These are phyloP conservation scores for Nannoperca australis DNA, from an alignment of 2,797 vertebrate genomes.

Conservation along the genomic window DNA sequence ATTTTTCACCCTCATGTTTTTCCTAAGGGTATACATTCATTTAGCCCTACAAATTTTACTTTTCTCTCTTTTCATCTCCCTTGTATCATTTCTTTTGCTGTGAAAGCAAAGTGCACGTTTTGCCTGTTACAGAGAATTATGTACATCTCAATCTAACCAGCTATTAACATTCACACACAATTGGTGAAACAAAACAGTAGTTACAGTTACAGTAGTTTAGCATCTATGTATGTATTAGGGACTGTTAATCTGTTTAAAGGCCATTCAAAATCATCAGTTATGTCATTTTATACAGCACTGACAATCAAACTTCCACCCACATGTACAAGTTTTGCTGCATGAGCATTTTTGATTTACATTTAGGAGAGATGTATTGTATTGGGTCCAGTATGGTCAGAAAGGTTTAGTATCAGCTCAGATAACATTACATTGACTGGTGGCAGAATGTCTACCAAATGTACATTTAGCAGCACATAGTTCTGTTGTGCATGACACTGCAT, in stretches of 20 bases:
- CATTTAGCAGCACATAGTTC: background rate
- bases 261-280: background rate
- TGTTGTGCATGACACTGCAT: background rate
- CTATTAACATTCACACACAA: background rate
- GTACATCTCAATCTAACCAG: background rate
- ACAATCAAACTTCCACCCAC: background rate
- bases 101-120: constrained; percentile 4
- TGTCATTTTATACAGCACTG: background rate
- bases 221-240: background rate
- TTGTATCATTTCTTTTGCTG: background rate
- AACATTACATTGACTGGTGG: too few species aligned
- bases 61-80: constrained; percentile 11
- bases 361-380: background rate
- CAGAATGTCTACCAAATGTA: too few species aligned
- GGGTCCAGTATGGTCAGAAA: background rate
- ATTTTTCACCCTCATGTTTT: constrained; percentile 27
- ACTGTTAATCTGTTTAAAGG: background rate
- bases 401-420: background rate
- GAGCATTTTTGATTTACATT: background rate
- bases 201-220: background rate
- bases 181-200: constrained; percentile 8
- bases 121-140: background rate
- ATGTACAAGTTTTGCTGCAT: background rate
- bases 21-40: constrained; percentile 23
- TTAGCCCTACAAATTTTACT: constrained; percentile 1